These are phyloP conservation scores for Henricia sp. DNA, from an alignment of 53 echinoderm and acorn worm species.

Conservation along the genomic window DNA sequence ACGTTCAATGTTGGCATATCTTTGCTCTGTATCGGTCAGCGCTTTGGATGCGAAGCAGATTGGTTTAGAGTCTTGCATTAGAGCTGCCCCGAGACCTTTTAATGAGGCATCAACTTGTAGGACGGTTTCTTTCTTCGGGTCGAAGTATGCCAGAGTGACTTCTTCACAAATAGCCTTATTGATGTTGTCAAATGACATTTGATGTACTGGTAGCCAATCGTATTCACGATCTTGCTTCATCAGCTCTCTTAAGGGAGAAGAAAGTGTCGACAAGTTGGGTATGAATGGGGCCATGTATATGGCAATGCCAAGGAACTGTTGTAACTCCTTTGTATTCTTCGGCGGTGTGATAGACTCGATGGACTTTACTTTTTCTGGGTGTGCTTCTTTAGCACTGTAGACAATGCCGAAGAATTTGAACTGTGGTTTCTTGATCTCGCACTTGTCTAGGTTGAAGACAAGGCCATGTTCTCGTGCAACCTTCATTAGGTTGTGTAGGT, in stretches of 20 bases:
- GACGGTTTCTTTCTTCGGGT: conserved; percentile 60
- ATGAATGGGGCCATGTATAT: conserved; percentile 78
- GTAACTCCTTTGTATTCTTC: conserved; percentile 29
- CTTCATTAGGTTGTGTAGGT: conserved; percentile 57
- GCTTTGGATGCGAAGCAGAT: conserved; percentile 66
- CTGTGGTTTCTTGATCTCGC: conserved; percentile 48
- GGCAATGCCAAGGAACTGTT: conserved; percentile 69
- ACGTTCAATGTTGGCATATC: conserved; percentile 77
- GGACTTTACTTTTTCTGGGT: conserved; percentile 51
- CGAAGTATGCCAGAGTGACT: conserved; percentile 66
- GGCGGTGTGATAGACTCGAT: conserved; percentile 59
- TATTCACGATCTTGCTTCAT: conserved; percentile 57
- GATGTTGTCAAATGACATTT: conserved; percentile 50
- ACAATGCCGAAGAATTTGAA: conserved; percentile 67
- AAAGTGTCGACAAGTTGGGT: conserved; percentile 56
- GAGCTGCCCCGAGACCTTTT: conserved; percentile 64
- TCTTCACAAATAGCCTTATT: conserved; percentile 53
- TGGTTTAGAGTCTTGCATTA: conserved; percentile 61
- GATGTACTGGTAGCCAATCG: conserved; percentile 60
- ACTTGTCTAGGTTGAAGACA: conserved; percentile 67
- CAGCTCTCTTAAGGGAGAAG: conserved; percentile 65
- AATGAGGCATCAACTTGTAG: conserved; percentile 74
- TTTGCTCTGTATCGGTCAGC: conserved; percentile 65
- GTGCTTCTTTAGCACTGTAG: conserved; percentile 49
- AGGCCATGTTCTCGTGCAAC: conserved; percentile 59